A percentile compares a stretch with the other conserved stretches of the same genome.
Evolutionary conservation across 2,888 invertebrate species (phyloP).

Genomic region (Creontiades dilutus): DNA sequence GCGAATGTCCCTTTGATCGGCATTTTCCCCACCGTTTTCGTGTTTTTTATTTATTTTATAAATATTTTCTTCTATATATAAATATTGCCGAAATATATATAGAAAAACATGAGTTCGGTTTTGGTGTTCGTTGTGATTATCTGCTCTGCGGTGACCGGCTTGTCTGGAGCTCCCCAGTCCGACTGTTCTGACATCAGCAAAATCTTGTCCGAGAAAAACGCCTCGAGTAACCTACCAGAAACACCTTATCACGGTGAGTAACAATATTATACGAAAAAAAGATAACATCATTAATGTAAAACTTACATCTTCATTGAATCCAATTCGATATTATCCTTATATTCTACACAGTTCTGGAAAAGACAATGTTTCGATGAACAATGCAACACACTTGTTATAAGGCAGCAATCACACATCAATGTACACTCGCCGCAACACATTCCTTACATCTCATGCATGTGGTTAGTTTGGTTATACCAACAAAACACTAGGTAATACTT

Average conservation of each 20-base stretch:
- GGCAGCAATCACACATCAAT: no score
- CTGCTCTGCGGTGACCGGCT: slow-evolving; percentile 38
- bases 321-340: no score
- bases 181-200: slow-evolving; percentile 34
- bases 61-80: background rate
- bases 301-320: no score
- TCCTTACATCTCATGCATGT: no score
- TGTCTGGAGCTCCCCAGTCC: slow-evolving; percentile 3
- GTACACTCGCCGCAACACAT: no score
- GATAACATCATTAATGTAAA: no score
- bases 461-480: no score
- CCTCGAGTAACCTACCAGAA: background rate
- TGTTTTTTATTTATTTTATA: background rate
- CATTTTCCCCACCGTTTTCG: background rate
- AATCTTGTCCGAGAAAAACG: slow-evolving; percentile 25
- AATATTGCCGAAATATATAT: background rate
- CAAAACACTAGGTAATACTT: no score
- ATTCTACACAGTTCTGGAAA: no score
- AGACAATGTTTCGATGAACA: no score
- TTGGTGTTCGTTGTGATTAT: slow-evolving; percentile 37
- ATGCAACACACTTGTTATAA: no score
- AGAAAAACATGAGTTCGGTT: slow-evolving; percentile 39
- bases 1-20: background rate
- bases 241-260: slow-evolving; percentile 1
- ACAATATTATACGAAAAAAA: background rate